A percentile compares a stretch with the other conserved stretches of the same genome.
These are phyloP conservation scores for Centropristis striata DNA, from an alignment of 2,113 vertebrate species.

Conservation along the genomic window DNA sequence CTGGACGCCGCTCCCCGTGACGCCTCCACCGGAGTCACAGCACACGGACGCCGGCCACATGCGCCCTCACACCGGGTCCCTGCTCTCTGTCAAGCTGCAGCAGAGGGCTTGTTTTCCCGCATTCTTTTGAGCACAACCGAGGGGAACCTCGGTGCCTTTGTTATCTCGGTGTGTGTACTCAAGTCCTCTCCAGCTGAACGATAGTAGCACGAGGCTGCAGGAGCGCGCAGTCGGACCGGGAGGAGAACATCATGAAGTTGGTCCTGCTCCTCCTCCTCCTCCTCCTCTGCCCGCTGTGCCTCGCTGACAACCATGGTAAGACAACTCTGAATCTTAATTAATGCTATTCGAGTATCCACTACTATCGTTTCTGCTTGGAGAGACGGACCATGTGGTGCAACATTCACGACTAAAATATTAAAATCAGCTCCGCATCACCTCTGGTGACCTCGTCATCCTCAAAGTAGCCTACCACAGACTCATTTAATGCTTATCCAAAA, in stretches of 20 bases:
- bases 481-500: background rate
- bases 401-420: background rate
- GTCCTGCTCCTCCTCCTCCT: slow-evolving; percentile 50
- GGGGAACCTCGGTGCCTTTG: slow-evolving; percentile 24
- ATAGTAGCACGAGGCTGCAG: background rate
- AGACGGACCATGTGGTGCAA: slow-evolving; percentile 7
- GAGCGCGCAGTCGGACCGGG: slow-evolving; percentile 37
- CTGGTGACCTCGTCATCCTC: background rate
- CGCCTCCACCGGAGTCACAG: slow-evolving; percentile 37
- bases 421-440: background rate
- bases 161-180: background rate
- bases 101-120: background rate
- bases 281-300: slow-evolving; percentile 43
- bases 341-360: background rate
- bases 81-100: background rate
- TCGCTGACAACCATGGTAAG: slow-evolving; percentile 69
- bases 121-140: background rate
- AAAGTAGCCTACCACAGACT: background rate
- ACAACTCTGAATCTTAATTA: too few species aligned
- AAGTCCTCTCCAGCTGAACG: background rate
- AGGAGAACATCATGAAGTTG: slow-evolving; percentile 73
- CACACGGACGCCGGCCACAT: slow-evolving; percentile 31
- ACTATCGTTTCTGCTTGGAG: background rate
- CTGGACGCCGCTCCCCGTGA: slow-evolving; percentile 43
- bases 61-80: slow-evolving; percentile 14